Evolutionary conservation across 2,797 vertebrate genomes (phyloP), one percentile per base, ranked within the genome.

Genomic region (Pangasius sanitwongsei): DNA sequence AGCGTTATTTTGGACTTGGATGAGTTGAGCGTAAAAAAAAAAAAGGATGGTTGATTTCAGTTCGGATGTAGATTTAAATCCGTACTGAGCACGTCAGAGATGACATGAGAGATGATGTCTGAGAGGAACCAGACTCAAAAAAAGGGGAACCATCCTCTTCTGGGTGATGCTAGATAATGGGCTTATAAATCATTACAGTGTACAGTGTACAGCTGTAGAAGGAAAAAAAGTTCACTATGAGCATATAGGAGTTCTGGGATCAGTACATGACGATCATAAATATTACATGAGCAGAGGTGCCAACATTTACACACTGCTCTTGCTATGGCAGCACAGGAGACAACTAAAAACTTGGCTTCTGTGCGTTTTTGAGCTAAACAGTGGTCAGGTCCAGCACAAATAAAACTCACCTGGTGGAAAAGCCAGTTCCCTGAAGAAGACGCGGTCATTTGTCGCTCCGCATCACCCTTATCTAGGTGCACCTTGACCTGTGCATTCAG

Each of bases 81-180:
- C 41, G 2, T 0, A 1, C 16, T 31, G 23, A 48, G 41, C 8
- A 67, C 20, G 23, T 85, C 63, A 31, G 61, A 48, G 25, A 18
- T 69, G 83, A 31, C 15, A 0, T 37, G 37, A 37, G 37, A 37
- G 41, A 41, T 57, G 55, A 0, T 83, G 37, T 8, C 44, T 53
- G 13, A 70, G 44, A 85, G 83, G 48, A 85, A 85, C 65, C 44
- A 83, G n/a, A 41, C 9, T 31, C 61, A 34, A 37, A 85, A 41
- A 41, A 85, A 55, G 18, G 48, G 83, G 83, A 85, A 85, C 63
- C 18, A 55, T 16, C 23, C 15, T 28, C 25, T 48, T 48, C 61
- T 50, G 28, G 28, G 41, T 41, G 63, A 53, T 69, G 18, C 65
- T 48, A 85, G 65, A 55, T 70, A 53, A 11, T 3, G 48, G 1